These are phyloP conservation scores for Chroicocephalus ridibundus DNA, from an alignment of 2,113 vertebrate species.

Conservation along the genomic window DNA sequence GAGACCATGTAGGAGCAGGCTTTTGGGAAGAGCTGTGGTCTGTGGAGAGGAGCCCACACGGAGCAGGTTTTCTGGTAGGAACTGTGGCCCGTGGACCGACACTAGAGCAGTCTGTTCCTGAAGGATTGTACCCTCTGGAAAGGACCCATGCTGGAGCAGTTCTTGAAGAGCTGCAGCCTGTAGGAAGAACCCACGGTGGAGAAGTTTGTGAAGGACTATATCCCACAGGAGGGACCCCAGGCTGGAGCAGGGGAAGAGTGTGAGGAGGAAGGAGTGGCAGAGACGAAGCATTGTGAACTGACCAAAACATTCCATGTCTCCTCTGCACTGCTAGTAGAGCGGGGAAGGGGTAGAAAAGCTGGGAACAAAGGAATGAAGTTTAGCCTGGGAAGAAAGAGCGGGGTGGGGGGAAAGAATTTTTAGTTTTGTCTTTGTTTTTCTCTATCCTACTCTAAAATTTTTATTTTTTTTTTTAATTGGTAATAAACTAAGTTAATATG, in stretches of 20 bases:
- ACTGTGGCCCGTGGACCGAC: neutral
- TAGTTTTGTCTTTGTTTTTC: neutral
- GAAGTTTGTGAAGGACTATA: neutral
- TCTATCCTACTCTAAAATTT: neutral
- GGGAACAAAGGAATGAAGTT: neutral
- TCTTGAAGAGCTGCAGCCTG: neutral
- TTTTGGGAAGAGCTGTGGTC: neutral
- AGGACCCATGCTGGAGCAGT: neutral
- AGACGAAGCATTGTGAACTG: neutral
- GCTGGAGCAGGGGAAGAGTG: neutral
- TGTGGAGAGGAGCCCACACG: accelerated
- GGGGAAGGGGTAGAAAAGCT: neutral
- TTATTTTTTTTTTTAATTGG: neutral
- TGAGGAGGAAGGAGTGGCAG: neutral
- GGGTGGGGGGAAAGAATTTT: neutral
- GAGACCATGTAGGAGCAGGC: neutral
- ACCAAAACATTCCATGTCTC: neutral
- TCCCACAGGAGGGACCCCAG: neutral
- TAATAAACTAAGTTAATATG: neutral
- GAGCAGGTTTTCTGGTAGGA: neutral
- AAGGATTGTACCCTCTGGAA: neutral
- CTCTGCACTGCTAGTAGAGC: neutral
- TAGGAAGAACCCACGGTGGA: neutral
- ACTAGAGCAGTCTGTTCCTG: neutral
- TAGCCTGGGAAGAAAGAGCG: neutral